Base-by-base conservation (phyloP, 1,140 invertebrate genomes). In the Proales similis region DNA sequence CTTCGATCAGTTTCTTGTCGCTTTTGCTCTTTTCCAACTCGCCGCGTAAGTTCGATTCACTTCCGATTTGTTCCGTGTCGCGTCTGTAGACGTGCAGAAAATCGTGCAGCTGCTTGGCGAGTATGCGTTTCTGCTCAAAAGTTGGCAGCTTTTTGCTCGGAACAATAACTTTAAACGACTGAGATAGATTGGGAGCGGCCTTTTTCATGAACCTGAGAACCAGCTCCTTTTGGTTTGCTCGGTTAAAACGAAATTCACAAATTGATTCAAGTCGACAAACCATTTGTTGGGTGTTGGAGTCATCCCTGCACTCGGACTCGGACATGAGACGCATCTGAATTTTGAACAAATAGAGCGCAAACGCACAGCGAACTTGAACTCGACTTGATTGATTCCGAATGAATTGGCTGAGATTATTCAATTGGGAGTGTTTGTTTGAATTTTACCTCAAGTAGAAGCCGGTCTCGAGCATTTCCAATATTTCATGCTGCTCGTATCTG, bases 81-180 rank as follows among this genome's bases (percentile, higher is more conserved):
- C 84, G 81, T 70, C 86, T 87, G 75, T 91, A 92, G 60, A 87
- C 78, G 75, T 88, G 86, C 47, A 91, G 80, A 77, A 91, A 93
- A 74, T 92, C 88, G 67, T 86, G 87, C n/a, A 92, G 78, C 69
- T 90, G 85, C 74, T 90, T 90, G 0, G 88, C 87, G 45, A 90
- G 84, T 65, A 91, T 83, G 11, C 88, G 86, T 48, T 86, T 83
- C 26, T 86, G 78, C 72, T 90, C 88, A 73, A 88, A 88, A 64
- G 85, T 82, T 65, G 83, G 81, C 68, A 90, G 77, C 74, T 85
- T 85, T 63, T 81, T 79, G 68, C 84, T 84, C 26, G 86, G 86
- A 4, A 75, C 72, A 48, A 84, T 82, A 47, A 85, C 81, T 65
- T 82, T 78, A 70, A 87, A 85, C 11, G 86, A 83, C 63, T 85